Evolutionary conservation across 2,888 invertebrate genomes (phyloP).

Genomic region (Leucozona laternaria): DNA sequence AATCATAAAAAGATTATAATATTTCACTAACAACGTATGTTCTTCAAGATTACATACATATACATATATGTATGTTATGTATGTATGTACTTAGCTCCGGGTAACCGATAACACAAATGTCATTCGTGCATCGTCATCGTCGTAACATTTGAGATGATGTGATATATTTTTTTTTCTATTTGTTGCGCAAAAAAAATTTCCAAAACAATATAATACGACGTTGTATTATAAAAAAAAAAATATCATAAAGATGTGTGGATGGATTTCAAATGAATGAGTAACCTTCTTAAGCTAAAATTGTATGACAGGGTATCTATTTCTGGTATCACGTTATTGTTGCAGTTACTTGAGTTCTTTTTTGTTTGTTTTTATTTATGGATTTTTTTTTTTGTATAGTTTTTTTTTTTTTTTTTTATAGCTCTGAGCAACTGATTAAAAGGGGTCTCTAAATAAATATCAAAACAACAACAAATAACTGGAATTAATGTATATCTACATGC

Average conservation of each 20-base stretch:
- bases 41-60: too few species aligned
- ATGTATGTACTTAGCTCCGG: not conserved
- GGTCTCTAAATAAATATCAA: slow-evolving; percentile 17
- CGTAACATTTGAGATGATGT: slow-evolving; percentile 35
- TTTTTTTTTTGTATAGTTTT: not conserved
- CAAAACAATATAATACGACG: slow-evolving; percentile 3
- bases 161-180: slow-evolving; percentile 38
- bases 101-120: slow-evolving; percentile 43
- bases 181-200: slow-evolving; percentile 55
- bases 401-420: slow-evolving; percentile 5
- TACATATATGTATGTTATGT: too few species aligned
- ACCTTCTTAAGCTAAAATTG: slow-evolving; percentile 33
- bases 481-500: not conserved
- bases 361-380: slow-evolving; percentile 9
- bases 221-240: slow-evolving; percentile 12
- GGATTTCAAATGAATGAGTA: slow-evolving; percentile 30
- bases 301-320: slow-evolving; percentile 53
- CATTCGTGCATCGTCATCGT: slow-evolving; percentile 1
- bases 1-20: too few species aligned
- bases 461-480: slow-evolving; percentile 9
- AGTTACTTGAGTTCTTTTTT: slow-evolving; percentile 12
- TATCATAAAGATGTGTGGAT: slow-evolving; percentile 27
- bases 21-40: too few species aligned
- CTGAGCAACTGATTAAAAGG: slow-evolving; percentile 15
- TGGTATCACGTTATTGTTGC: slow-evolving; percentile 33